Evolutionary conservation across 2,888 invertebrate species (phyloP), one percentile per base, ranked within the genome.

Genomic region (Philaethria dido): DNA sequence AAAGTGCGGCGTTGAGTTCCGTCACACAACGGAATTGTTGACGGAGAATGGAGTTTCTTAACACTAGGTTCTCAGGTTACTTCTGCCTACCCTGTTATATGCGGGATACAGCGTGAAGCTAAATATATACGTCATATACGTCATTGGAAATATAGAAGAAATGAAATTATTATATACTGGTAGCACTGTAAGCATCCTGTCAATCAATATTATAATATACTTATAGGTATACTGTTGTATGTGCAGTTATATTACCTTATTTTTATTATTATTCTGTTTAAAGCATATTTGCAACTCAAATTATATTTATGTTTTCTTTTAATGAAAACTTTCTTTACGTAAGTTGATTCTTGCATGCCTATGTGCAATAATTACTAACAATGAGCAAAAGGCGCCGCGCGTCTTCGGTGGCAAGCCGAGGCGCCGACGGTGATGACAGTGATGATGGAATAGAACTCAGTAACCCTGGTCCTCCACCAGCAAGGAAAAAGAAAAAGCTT

Each of bases 381-480:
- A 95, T 97, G 95, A 96, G 95, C 87, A 97, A 97, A 84, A 93
- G 97, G 79, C 94, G 97, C 75, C 94, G 97, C 75, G 96, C 97
- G 54, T 97, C 97, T 72, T 97, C 97, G n/a, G 96, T 95, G 65
- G 96, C 97, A 1, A 96, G 96, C 80, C 94, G 96, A 20, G 94
- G 95, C 0, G 88, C 89, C 62, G 92, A 92, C 68, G 95, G 95
- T 60, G 96, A 96, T 72, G 94, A 95, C 66, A 95, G 96, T 73
- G 97, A 97, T 78, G 93, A 94, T 81, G 87, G 92, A 22, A 92
- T 92, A 63, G 94, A 94, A 65, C 73, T 93, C 73, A 81, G 89
- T 79, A 84, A 91, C 74, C 88, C 91, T 73, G 85, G 93, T 66
- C 87, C 92, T 60, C 86, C 94, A 73, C 81, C 94, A 75, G 82